Base-by-base conservation (phyloP, 2,113 vertebrate genomes). In the Phaethornis superciliosus region DNA sequence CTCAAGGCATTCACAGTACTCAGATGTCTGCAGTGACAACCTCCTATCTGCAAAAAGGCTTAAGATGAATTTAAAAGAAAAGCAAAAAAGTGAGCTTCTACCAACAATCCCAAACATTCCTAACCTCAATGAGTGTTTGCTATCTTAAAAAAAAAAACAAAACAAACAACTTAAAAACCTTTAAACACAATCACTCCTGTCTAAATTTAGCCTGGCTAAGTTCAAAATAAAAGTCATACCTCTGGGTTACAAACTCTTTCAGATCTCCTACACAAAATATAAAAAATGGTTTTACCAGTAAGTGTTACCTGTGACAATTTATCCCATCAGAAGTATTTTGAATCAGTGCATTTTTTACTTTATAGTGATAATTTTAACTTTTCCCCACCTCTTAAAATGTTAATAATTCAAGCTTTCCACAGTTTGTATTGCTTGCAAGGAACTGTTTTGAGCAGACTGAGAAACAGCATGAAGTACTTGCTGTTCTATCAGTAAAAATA, bases 371-470 rank as follows among this genome's bases (percentile, higher is more conserved):
- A 51, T 33, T 83, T 81, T 30, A 67, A 35, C 9, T 15, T 6
- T 1, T 22, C 21, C 1, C 1, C 3, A 6, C 4, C 3, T 0
- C 2, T 55, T 63, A 19, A 63, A 59, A 79, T 26, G 7, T 9
- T 42, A 86, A 65, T 2, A 88, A 76, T 72, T 55, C 67, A 37
- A 71, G 27, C 20, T 55, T 87, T 77, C 22, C 35, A 68, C 18
- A 44, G 21, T 44, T 74, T 76, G 21, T 13, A 32, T 14, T 33
- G 42, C 14, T 75, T 59, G 14, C 28, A 80, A 80, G 5, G 89
- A 89, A 85, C 18, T 56, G 26, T 24, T 86, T 62, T 47, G 10
- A 62, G 42, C 8, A 47, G 52, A 15, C 40, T 35, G n/a, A 75
- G 32, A 75, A 78, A 78, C 1, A 71, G 13, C 40, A 40, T 68